Evolutionary conservation across 92 coral and sea anemone species (phyloP).

Genomic region (Hydrozoanthus gracilis): DNA sequence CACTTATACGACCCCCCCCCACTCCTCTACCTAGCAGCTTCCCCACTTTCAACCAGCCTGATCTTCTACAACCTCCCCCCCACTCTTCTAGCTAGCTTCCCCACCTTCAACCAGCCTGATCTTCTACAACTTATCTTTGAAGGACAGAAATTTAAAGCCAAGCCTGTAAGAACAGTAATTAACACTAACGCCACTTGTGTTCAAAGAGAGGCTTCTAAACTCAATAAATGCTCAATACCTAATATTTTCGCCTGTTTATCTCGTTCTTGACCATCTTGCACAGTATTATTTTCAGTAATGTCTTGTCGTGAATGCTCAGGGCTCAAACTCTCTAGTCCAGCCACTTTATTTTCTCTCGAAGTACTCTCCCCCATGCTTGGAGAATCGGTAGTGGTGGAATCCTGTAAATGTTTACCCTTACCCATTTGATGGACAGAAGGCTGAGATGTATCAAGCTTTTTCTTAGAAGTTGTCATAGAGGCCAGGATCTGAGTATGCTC

Average conservation of each 20-base stretch:
- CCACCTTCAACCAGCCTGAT: too few relatives aligned
- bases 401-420: neutral
- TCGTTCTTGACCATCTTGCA: neutral
- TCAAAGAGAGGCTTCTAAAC: neutral
- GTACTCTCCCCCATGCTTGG: conserved; percentile 12
- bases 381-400: neutral
- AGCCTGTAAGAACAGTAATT: neutral
- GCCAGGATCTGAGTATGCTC: conserved; percentile 23
- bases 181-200: neutral
- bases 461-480: conserved; percentile 1
- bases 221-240: neutral
- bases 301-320: conserved; percentile 1
- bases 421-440: neutral
- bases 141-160: too few relatives aligned
- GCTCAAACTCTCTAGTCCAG: neutral
- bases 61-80: neutral
- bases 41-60: too few relatives aligned
- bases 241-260: neutral
- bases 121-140: too few relatives aligned
- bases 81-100: neutral
- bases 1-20: conserved; percentile 11
- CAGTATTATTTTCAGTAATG: neutral
- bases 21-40: neutral
- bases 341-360: neutral
- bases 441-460: neutral